A percentile compares a stretch with the other conserved stretches of the same genome.
Evolutionary conservation across 1,140 invertebrate genomes (phyloP).

Genomic region (Hyles vespertilio): DNA sequence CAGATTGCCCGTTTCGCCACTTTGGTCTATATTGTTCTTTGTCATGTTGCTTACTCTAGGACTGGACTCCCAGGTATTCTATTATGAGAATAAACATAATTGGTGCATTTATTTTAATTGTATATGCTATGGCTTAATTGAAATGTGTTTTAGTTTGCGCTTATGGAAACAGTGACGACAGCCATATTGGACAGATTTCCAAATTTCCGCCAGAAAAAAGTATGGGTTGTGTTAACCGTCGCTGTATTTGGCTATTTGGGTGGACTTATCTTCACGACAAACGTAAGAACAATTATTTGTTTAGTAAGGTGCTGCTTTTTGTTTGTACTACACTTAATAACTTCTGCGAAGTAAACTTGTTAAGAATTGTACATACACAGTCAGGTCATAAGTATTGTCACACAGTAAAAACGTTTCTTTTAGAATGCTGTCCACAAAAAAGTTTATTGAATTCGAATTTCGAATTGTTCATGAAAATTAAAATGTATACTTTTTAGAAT

Average conservation of each 20-base stretch:
- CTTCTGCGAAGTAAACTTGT: too few relatives aligned
- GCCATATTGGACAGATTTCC: constrained; percentile 87
- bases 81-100: constrained; percentile 2
- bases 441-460: too few relatives aligned
- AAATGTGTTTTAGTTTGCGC: constrained; percentile 79
- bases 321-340: too few relatives aligned
- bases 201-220: constrained; percentile 82
- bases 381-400: too few relatives aligned
- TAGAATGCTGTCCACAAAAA: too few relatives aligned
- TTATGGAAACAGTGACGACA: constrained; percentile 89
- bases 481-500: too few relatives aligned
- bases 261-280: constrained; percentile 86
- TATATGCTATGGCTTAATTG: background rate
- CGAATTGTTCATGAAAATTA: too few relatives aligned
- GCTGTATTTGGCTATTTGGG: constrained; percentile 84
- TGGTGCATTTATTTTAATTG: background rate
- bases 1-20: constrained; percentile 85
- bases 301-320: too few relatives aligned
- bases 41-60: constrained; percentile 88
- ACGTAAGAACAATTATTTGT: constrained; percentile 74
- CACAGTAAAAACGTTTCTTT: too few relatives aligned
- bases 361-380: too few relatives aligned
- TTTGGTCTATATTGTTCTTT: constrained; percentile 93
- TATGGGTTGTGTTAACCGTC: constrained; percentile 81
- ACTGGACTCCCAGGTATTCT: constrained; percentile 82